These are phyloP conservation scores for Yponomeuta cagnagella DNA, from an alignment of 2,888 invertebrate genomes.

Conservation along the genomic window DNA sequence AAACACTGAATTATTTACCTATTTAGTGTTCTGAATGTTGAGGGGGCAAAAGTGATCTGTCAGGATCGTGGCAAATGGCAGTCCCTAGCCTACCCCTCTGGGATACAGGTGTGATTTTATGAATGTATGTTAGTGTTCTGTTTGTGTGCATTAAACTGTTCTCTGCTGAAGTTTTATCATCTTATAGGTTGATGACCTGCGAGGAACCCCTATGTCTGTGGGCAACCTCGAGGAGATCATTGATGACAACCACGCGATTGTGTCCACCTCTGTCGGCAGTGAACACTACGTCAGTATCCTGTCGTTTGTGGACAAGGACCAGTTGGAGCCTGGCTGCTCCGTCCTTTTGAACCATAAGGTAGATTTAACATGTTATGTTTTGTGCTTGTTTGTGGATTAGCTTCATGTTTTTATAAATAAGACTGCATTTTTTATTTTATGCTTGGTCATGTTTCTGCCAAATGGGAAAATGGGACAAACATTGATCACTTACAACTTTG, in stretches of 20 bases:
- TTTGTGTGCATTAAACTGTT: not conserved
- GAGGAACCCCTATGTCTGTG: constrained; percentile 99
- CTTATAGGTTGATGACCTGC: constrained; percentile 90
- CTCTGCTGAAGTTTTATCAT: not conserved
- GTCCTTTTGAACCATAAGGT: constrained; percentile 98
- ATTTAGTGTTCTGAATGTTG: no score
- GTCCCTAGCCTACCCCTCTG: no score
- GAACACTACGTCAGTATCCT: constrained; percentile 99
- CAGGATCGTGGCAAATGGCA: no score
- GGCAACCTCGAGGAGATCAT: constrained; percentile 99
- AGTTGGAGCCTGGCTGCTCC: constrained; percentile 98
- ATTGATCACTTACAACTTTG: not conserved
- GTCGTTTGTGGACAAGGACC: constrained; percentile 99
- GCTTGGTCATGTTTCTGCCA: no score
- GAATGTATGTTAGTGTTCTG: no score
- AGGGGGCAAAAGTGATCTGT: no score
- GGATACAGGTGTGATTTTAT: no score
- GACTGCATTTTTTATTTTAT: no score
- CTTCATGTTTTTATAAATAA: no score
- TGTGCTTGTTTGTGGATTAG: not conserved
- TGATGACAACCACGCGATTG: constrained; percentile 99
- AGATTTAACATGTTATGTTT: constrained; percentile 19
- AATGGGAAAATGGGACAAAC: not conserved
- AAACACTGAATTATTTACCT: not conserved
- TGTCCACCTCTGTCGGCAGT: constrained; percentile 98